Evolutionary conservation across 1,140 invertebrate genomes (phyloP), one percentile per base, ranked within the genome.

Genomic region (Sinella curviseta): DNA sequence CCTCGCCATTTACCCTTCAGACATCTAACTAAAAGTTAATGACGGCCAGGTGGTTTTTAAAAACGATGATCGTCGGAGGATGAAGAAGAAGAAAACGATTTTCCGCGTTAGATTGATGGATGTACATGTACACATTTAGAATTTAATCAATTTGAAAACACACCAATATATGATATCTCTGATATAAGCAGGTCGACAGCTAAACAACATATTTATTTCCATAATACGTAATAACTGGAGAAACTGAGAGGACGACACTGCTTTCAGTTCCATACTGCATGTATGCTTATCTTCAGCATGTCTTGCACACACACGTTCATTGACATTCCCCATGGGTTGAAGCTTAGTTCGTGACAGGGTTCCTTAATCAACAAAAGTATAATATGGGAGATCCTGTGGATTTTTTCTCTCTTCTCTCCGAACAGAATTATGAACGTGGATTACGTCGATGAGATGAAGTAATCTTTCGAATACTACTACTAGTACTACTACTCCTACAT

Each of bases 311-410:
- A 48, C 39, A 48, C 31, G n/a, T 70, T 70, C 65, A 70, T 70
- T 70, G 28, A 70, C 65, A 70, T 70, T 70, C 65, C 65, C 65
- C 30, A 1, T 33, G 65, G 65, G 65, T n/a, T 70, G 65, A 30
- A 33, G 24, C 28, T 24, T 24, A 16, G 65, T 70, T 70, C 65
- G 65, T 70, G 65, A 70, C 65, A 33, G 8, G 65, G 65, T 30
- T 70, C 65, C 24, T 70, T 70, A 70, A 70, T 70, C 65, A 70
- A 4, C 28, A 70, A 33, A 70, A 60, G 57, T 12, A 1, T 70
- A 30, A 31, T 31, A 33, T 70, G 31, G 30, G 31, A 70, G 31
- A 70, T 70, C 65, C 31, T 70, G 28, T 33, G 31, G 65, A 70
- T 70, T 70, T 33, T 70, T 70, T 70, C 8, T 70, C 24, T 48